Base-by-base conservation (phyloP, 2,888 invertebrate species). In the Anodontia alba region DNA sequence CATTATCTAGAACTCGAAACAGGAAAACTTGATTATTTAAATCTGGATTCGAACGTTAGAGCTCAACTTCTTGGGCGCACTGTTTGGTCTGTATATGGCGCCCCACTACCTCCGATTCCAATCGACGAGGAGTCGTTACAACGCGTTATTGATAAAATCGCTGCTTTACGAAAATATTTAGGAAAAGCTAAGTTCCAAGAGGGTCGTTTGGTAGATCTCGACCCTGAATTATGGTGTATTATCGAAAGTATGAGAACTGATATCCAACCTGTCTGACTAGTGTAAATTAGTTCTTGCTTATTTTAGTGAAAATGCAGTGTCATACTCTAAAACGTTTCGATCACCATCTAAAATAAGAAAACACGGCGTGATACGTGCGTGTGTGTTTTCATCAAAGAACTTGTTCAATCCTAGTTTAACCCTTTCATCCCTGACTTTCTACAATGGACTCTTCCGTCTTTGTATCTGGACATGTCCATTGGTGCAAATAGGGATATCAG, bases 201-300 rank as follows among this genome's bases (percentile, higher is more conserved):
- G 33, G 77, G 81, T 0, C 69, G 81, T 23, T 57, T 81, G 67
- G 71, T 74, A 15, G 74, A 49, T n/a, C 36, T 81, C 8, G 81
- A 81, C 38, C 81, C 81, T 0, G 81, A 81, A 42, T 67, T 81
- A 23, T 81, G 81, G 81, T 81, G 81, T 46, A 77, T 81, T 36
- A 42, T 81, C 12, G 77, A 81, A 38, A 81, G 81, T 67, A 81
- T 81, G 33, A 38, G 73, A 38, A n/a, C 20, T 8, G 36, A 75
- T n/a, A n/a, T n/a, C n/a, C n/a, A n/a, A n/a, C n/a, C n/a, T n/a
- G n/a, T n/a, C n/a, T n/a, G n/a, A n/a, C n/a, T n/a, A n/a, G n/a
- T n/a, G n/a, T n/a, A n/a, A n/a, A n/a, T n/a, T n/a, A n/a, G n/a
- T n/a, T n/a, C n/a, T n/a, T n/a, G n/a, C n/a, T n/a, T n/a, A n/a